Evolutionary conservation across 2,888 invertebrate genomes (phyloP), one percentile per base, ranked within the genome.

Genomic region (Zele albiditarsus): DNA sequence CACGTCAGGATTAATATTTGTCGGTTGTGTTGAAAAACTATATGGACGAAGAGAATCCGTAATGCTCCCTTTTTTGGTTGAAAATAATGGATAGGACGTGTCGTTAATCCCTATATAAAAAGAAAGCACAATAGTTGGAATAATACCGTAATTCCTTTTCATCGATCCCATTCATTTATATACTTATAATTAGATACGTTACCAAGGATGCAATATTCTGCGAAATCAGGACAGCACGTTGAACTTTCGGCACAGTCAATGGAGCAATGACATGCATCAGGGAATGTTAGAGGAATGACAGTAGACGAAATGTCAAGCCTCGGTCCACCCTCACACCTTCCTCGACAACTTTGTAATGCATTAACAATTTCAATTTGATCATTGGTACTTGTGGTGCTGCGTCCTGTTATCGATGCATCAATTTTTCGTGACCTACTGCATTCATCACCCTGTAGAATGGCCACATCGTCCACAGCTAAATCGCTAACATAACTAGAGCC

Each of bases 391-490:
- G 75, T 83, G 27, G 33, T 73, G 25, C 67, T 75, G 3, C 82
- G 80, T 20, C 77, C 76, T 6, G 62, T 78, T 3, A 80, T 74
- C 4, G 63, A 73, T 10, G 79, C 81, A 8, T 75, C 78, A 69
- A 75, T 53, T 70, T 65, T 75, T 33, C 60, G 33, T 0, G 72
- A 57, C n/a, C 69, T 42, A 8, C 67, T 33, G 81, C 94, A 94
- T 76, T 93, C 91, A 0, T 90, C 89, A 0, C 91, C 92, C 42
- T 92, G 91, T 33, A 93, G 89, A 38, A 96, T 89, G 8, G 91
- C 91, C 0, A 96, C 93, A 85, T 97, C 96, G 81, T 97, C 96
- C 16, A 96, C 92, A 0, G 96, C 96, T 46, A 95, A 94, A 84
- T 96, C 96, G 71, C 95, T 95, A 8, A 94, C 92, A 79, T 92